Base-by-base conservation (phyloP, 2,797 vertebrate genomes). In the Anguilla anguilla region DNA sequence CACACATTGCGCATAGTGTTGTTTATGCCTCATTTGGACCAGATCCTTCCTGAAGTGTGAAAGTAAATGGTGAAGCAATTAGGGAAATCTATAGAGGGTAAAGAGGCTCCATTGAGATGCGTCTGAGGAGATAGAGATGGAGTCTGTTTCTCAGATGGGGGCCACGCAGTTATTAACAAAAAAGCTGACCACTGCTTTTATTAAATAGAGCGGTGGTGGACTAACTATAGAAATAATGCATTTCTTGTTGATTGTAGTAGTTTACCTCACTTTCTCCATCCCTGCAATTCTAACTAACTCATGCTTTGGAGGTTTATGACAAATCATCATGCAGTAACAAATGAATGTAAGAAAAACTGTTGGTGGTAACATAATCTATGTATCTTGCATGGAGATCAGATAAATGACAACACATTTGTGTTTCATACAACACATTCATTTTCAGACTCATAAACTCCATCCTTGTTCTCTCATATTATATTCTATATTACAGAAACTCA, bases 91-190 rank as follows among this genome's bases (percentile, higher is more conserved):
- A 90, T 88, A 87, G 83, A 85, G 83, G 64, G 85, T 64, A 88
- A 94, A 88, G 89, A 89, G 91, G 85, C 35, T 57, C 88, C 86
- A 91, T 90, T 67, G 89, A 91, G 91, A 89, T 81, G 90, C 82
- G 35, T 86, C 87, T 69, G 85, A 19, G 85, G 86, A 86, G 87
- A 86, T 89, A 46, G 74, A 86, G 87, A 87, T 86, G 88, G 81
- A 84, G 87, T 81, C 82, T 67, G 46, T 64, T 69, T 81, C 64
- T 64, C 81, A 85, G 57, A 67, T 61, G 85, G 83, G 51, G 49
- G n/a, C 57, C 59, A 87, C 43, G 13, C 39, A 87, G n/a, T 64
- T 46, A 83, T 84, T 74, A 49, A 39, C 64, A 64, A 51, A 83
- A 39, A 64, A 83, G 28, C 64, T 49, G 39, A 61, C 88, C 55